Percentiles rank a stretch among this genome's conserved stretches.
Conservation (phyloP, 2,113 vertebrate genomes). For the Rousettus leschenaultii region DNA sequence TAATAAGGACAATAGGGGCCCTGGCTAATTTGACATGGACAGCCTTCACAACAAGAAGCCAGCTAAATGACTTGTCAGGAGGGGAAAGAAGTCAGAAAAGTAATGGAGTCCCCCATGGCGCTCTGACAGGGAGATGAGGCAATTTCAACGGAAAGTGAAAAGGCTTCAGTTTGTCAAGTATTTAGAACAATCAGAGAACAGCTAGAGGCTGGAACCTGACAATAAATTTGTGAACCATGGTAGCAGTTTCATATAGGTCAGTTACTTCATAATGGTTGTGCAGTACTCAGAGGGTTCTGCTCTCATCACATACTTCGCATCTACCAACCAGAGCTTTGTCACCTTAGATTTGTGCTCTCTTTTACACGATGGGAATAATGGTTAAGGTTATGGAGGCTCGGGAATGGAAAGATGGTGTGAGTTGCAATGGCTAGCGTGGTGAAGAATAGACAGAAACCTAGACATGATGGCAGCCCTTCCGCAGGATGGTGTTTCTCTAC, state of each 20-base stretch:
- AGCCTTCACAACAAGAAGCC: slow-evolving; percentile 91
- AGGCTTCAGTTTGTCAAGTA: slow-evolving; percentile 92
- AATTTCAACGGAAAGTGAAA: slow-evolving; percentile 91
- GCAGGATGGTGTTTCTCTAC: slow-evolving; percentile 55
- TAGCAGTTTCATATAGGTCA: slow-evolving; percentile 86
- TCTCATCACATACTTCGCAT: slow-evolving; percentile 76
- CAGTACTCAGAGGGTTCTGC: slow-evolving; percentile 82
- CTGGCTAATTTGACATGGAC: slow-evolving; percentile 98
- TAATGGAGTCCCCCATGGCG: slow-evolving; percentile 96
- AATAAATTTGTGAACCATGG: slow-evolving; percentile 87
- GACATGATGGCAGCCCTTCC: slow-evolving; percentile 60
- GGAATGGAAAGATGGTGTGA: slow-evolving; percentile 60
- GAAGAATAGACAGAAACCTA: slow-evolving; percentile 73
- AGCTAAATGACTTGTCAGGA: slow-evolving; percentile 90
- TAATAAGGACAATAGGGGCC: slow-evolving; percentile 97
- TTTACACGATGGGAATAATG: slow-evolving; percentile 76
- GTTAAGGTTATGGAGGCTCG: slow-evolving; percentile 73
- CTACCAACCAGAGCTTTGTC: slow-evolving; percentile 77
- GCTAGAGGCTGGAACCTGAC: slow-evolving; percentile 89
- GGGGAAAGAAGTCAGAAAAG: slow-evolving; percentile 89
- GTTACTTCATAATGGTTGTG: slow-evolving; percentile 83
- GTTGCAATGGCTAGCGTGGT: slow-evolving; percentile 57
- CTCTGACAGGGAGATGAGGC: slow-evolving; percentile 95
- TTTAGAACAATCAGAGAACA: slow-evolving; percentile 94
- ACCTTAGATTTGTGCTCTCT: slow-evolving; percentile 81